Evolutionary conservation across 2,888 invertebrate genomes (phyloP).

Genomic region (Yponomeuta plumbellus): DNA sequence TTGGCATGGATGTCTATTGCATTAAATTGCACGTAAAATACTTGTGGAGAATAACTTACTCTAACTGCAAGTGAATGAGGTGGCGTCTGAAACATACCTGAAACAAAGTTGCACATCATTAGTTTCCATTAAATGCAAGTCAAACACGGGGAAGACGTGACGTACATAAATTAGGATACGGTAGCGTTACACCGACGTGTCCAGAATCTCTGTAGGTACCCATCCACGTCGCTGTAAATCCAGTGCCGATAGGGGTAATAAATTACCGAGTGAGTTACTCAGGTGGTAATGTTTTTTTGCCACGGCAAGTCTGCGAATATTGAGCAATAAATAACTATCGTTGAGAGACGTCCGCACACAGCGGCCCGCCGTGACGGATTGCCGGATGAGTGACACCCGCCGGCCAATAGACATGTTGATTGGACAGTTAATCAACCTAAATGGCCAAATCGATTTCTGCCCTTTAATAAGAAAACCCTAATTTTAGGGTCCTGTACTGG

Average conservation of each 20-base stretch:
- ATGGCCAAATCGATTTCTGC: conserved; percentile 9
- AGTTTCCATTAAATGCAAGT: conserved; percentile 3
- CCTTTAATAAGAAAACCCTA: not conserved
- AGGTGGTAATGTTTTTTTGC: conserved; percentile 52
- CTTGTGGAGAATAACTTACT: not conserved
- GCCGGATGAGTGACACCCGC: conserved; percentile 42
- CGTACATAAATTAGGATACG: conserved; percentile 10
- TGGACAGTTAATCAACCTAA: conserved; percentile 60
- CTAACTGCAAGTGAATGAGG: not conserved
- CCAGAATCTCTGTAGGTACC: conserved; percentile 14
- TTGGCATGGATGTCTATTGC: not conserved
- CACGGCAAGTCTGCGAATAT: conserved; percentile 52
- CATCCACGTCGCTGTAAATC: conserved; percentile 39
- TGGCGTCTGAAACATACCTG: conserved; percentile 19
- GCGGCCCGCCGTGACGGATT: conserved; percentile 57
- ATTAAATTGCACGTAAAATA: not conserved
- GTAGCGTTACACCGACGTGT: conserved; percentile 16
- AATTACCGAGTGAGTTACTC: conserved; percentile 47
- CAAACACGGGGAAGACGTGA: not conserved
- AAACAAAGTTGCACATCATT: conserved; percentile 16
- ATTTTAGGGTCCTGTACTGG: not conserved
- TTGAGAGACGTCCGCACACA: conserved; percentile 45
- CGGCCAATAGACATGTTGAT: conserved; percentile 62
- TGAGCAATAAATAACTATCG: conserved; percentile 66
- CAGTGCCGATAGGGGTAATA: conserved; percentile 53